Evolutionary conservation across 2,888 invertebrate genomes (phyloP).

Genomic region (Lysandra bellargus): DNA sequence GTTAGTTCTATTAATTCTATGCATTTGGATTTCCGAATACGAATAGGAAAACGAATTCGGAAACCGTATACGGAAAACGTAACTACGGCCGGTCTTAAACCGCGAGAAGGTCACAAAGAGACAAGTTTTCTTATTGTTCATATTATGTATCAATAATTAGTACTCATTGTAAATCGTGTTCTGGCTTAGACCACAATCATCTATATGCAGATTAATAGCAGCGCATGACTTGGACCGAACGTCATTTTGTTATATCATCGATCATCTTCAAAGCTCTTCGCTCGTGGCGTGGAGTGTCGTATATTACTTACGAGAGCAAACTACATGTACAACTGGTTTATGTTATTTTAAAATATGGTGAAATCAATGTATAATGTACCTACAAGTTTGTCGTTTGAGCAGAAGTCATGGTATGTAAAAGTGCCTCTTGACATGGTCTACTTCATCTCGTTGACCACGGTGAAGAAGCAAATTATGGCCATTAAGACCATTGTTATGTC

Average conservation of each 20-base stretch:
- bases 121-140: too few relatives aligned
- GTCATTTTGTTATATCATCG: conserved; percentile 65
- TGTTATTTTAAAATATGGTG: conserved; percentile 22
- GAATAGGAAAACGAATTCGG: too few relatives aligned
- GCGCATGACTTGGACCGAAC: conserved; percentile 40
- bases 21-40: too few relatives aligned
- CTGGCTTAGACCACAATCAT: not conserved
- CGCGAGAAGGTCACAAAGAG: too few relatives aligned
- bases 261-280: conserved; percentile 62
- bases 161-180: too few relatives aligned
- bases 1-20: not conserved
- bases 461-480: not conserved
- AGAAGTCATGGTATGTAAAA: conserved; percentile 1
- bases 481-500: not conserved
- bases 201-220: not conserved
- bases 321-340: conserved; percentile 44
- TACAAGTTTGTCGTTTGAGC: not conserved
- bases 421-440: conserved; percentile 19
- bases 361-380: conserved; percentile 25
- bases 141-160: too few relatives aligned
- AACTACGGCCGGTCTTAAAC: too few relatives aligned
- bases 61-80: too few relatives aligned
- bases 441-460: not conserved
- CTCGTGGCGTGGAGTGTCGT: conserved; percentile 56
- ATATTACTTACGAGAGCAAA: conserved; percentile 70